A percentile compares a stretch with the other conserved stretches of the same genome.
phyloP scores from a whole-genome alignment of 2,113 vertebrate species.

The Pyrgilauda ruficollis region DNA sequence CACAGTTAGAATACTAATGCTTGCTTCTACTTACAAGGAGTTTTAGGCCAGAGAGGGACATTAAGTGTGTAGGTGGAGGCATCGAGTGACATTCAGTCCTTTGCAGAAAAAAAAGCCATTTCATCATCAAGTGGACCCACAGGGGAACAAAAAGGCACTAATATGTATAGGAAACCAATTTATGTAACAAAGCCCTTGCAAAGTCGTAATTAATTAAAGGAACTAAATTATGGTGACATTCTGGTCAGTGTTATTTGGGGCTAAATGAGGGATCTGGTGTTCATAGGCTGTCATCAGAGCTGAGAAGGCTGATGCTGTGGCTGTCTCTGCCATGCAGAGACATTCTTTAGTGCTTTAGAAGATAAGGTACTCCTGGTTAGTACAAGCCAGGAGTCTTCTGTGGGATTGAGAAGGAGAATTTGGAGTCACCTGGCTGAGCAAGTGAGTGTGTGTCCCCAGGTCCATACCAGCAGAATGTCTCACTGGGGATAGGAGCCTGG shows the following conservation, averaged over 20 bases:
- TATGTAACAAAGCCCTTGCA: not conserved
- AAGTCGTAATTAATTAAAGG: conserved; percentile 43
- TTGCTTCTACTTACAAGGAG: not conserved
- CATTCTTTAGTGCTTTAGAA: not conserved
- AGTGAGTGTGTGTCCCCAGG: not conserved
- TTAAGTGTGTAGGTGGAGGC: not conserved
- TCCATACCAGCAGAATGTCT: not conserved
- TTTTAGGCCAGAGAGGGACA: not conserved
- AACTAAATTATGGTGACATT: conserved; percentile 36
- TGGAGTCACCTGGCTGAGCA: not conserved
- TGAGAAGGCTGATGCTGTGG: not conserved
- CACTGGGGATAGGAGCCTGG: not conserved
- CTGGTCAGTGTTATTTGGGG: conserved; percentile 28
- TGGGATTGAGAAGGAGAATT: not conserved
- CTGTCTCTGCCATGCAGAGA: not conserved
- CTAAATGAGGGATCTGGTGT: conserved; percentile 29
- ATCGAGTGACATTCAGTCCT: not conserved
- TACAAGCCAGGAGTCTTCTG: not conserved
- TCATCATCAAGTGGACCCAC: not conserved
- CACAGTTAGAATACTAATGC: conserved; percentile 15
- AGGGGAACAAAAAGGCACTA: not conserved
- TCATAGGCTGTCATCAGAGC: conserved; percentile 32
- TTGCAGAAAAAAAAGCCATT: not conserved
- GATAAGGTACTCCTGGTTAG: not conserved
- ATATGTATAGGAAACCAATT: conserved; percentile 18